Conservation (phyloP, 2,113 vertebrate species). For the Chrysemys picta region DNA sequence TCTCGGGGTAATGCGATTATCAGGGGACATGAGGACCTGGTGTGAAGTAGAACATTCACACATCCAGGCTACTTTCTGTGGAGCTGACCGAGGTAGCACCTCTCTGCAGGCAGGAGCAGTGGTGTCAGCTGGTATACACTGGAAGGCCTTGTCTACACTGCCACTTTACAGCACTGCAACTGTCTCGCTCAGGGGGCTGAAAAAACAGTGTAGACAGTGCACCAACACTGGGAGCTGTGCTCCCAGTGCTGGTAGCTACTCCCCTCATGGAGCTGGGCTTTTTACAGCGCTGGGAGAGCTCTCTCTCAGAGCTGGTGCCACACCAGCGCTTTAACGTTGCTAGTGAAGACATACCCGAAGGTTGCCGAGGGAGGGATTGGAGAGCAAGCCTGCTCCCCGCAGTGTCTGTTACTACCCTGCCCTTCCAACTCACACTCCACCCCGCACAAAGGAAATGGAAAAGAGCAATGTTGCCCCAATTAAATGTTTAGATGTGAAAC, state of each 20-base stretch:
- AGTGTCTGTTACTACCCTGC: neutral
- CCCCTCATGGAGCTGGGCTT: no score
- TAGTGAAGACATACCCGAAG: no score
- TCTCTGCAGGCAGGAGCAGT: neutral
- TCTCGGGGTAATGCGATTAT: neutral
- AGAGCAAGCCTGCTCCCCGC: neutral
- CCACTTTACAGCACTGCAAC: no score
- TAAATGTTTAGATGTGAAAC: neutral
- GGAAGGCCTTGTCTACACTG: neutral
- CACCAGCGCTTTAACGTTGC: no score
- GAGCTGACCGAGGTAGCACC: neutral
- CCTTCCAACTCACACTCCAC: neutral
- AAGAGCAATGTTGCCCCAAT: neutral
- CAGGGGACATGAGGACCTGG: neutral
- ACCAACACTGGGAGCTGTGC: no score
- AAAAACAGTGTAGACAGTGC: no score
- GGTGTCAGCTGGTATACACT: neutral
- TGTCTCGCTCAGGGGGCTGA: no score
- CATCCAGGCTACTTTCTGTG: neutral
- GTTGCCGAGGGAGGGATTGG: neutral
- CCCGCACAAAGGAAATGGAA: no score
- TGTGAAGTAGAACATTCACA: neutral
- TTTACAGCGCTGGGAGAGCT: no score
- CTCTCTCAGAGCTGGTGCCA: no score
- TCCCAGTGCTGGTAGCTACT: no score